Evolutionary conservation across 2,113 vertebrate species (phyloP).

Genomic region (Ariopsis seemanni): DNA sequence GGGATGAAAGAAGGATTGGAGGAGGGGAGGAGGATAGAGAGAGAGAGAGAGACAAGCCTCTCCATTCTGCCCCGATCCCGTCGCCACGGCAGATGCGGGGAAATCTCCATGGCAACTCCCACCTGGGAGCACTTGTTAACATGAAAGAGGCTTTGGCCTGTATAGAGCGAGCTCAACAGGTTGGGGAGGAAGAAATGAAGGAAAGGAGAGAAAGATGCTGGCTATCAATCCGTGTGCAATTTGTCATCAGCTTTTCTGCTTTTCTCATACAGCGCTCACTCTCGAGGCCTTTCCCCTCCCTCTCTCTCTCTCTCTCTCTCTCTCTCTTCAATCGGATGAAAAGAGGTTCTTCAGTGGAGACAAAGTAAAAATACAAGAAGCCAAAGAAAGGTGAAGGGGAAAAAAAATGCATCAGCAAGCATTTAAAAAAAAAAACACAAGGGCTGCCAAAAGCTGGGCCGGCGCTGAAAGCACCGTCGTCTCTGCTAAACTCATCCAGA

Average conservation of each 20-base stretch:
- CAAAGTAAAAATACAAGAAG: constrained; percentile 17
- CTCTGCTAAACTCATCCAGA: constrained; percentile 46
- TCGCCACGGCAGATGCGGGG: constrained; percentile 55
- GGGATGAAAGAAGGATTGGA: constrained; percentile 30
- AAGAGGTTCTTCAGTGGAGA: constrained; percentile 3
- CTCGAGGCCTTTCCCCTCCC: constrained; percentile 11
- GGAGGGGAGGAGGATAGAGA: constrained; percentile 5
- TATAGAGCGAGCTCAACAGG: constrained; percentile 58
- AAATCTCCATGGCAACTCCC: constrained; percentile 64
- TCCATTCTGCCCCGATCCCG: constrained; percentile 53
- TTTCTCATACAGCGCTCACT: constrained; percentile 23
- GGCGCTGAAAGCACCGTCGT: constrained; percentile 35
- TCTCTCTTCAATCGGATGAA: neutral
- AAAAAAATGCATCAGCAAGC: neutral
- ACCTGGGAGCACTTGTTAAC: constrained; percentile 66
- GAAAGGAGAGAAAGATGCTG: constrained; percentile 42
- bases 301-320: neutral
- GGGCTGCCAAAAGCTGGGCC: constrained; percentile 20
- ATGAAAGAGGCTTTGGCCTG: constrained; percentile 56
- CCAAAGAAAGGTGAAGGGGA: neutral
- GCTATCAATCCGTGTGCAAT: constrained; percentile 45
- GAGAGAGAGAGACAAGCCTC: constrained; percentile 29
- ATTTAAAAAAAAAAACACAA: constrained; percentile 35
- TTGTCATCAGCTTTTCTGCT: constrained; percentile 42
- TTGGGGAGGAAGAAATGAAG: constrained; percentile 38